phyloP scores from a whole-genome alignment of 2,888 invertebrate species.

The Meiosimyza platycephala region DNA sequence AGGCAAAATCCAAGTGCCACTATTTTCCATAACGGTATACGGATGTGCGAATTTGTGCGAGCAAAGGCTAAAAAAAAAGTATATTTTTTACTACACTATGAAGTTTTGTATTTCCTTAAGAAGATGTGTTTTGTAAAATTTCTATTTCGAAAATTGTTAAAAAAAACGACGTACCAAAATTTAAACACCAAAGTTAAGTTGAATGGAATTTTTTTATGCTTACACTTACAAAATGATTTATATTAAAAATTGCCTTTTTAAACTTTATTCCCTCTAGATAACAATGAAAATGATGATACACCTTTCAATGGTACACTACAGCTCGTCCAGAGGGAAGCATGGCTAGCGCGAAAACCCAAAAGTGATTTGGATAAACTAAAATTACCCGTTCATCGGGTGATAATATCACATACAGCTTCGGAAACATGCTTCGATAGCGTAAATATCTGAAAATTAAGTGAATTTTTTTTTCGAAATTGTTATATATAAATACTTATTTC shows the following conservation, averaged over 20 bases:
- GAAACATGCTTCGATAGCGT: conserved; percentile 72
- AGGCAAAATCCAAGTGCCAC: too few relatives aligned
- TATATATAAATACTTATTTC: conserved; percentile 7
- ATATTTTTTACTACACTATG: too few relatives aligned
- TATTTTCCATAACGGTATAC: too few relatives aligned
- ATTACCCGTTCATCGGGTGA: conserved; percentile 70
- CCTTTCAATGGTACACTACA: conserved; percentile 63
- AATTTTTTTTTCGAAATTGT: neutral
- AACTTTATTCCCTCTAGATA: conserved; percentile 21
- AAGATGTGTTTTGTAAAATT: too few relatives aligned
- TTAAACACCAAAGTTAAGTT: conserved; percentile 53
- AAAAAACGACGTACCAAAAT: neutral
- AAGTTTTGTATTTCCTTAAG: too few relatives aligned
- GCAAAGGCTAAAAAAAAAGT: too few relatives aligned
- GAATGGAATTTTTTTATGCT: conserved; percentile 55
- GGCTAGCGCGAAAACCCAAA: conserved; percentile 76
- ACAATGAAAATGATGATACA: conserved; percentile 17
- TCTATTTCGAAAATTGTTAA: neutral
- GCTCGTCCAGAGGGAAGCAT: conserved; percentile 72
- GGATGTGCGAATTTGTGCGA: too few relatives aligned
- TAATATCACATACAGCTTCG: conserved; percentile 76
- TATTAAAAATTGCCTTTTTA: neutral
- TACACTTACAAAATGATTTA: neutral
- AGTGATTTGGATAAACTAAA: conserved; percentile 64
- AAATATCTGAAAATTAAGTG: conserved; percentile 35